Percentiles rank a stretch among this genome's conserved stretches.
These are phyloP conservation scores for Oreonectes daqikongensis DNA, from an alignment of 2,797 vertebrate genomes.

Conservation along the genomic window DNA sequence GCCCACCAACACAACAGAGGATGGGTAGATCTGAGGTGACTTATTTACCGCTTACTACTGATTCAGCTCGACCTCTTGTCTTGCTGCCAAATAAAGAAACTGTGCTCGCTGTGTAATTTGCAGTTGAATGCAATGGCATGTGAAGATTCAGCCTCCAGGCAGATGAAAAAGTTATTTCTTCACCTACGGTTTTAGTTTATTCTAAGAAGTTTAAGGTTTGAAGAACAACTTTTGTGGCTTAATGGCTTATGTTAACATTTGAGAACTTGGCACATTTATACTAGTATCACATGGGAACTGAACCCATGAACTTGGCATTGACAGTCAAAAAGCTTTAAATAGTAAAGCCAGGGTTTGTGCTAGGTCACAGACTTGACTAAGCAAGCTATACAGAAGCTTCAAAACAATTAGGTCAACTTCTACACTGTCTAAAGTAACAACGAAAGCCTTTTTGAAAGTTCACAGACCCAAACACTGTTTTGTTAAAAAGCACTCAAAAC, in stretches of 20 bases:
- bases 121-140: slow-evolving; percentile 17
- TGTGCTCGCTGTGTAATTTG: neutral
- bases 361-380: neutral
- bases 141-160: slow-evolving; percentile 23
- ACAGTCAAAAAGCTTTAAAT: slow-evolving; percentile 2
- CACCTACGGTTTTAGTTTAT: neutral
- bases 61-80: slow-evolving; percentile 17
- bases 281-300: no score
- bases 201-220: neutral
- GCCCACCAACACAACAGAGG: slow-evolving; percentile 13
- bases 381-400: slow-evolving; percentile 10
- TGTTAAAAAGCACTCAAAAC: no score
- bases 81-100: slow-evolving; percentile 27
- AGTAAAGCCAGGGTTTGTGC: neutral
- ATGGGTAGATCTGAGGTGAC: slow-evolving; percentile 23
- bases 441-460: no score
- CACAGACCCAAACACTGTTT: no score
- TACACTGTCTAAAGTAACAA: no score
- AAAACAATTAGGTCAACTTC: no score
- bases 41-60: slow-evolving; percentile 6
- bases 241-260: neutral
- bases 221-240: neutral
- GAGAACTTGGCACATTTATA: no score
- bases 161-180: slow-evolving; percentile 18
- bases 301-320: neutral